These are phyloP conservation scores for Formicarius rufipectus DNA, from an alignment of 2,113 vertebrate species.

Conservation along the genomic window DNA sequence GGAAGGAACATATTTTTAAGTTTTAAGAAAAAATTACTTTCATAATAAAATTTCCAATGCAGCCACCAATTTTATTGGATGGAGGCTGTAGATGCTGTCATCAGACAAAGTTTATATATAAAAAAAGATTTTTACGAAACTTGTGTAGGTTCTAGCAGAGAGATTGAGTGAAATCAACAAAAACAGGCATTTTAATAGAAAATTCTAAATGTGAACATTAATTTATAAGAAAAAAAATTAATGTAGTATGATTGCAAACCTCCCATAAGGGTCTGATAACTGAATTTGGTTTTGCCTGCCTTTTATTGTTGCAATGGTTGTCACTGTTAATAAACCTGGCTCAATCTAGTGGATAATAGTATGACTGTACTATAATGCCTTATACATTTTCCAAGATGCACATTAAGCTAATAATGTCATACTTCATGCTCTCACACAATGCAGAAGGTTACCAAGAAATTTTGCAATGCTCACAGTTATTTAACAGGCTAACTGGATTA, in stretches of 20 bases:
- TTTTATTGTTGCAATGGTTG: neutral
- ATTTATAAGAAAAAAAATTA: neutral
- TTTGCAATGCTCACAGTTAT: neutral
- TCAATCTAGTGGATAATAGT: neutral
- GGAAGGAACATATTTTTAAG: neutral
- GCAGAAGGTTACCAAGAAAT: neutral
- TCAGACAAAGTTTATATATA: neutral
- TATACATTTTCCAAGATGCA: neutral
- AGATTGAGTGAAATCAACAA: neutral
- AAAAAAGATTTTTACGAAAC: neutral
- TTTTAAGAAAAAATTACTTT: neutral
- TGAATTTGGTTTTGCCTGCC: neutral
- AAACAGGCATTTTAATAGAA: neutral
- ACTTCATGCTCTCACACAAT: neutral
- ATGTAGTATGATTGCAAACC: neutral
- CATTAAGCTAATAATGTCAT: neutral
- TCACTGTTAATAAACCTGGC: slow-evolving; percentile 35
- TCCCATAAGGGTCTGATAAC: neutral
- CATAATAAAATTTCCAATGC: neutral
- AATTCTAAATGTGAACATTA: neutral
- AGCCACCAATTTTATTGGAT: neutral
- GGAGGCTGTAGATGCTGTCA: neutral
- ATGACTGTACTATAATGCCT: neutral
- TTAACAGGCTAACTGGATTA: slow-evolving; percentile 51
- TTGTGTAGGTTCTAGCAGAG: neutral